Evolutionary conservation across 2,888 invertebrate species (phyloP).

Genomic region (Mantis religiosa): DNA sequence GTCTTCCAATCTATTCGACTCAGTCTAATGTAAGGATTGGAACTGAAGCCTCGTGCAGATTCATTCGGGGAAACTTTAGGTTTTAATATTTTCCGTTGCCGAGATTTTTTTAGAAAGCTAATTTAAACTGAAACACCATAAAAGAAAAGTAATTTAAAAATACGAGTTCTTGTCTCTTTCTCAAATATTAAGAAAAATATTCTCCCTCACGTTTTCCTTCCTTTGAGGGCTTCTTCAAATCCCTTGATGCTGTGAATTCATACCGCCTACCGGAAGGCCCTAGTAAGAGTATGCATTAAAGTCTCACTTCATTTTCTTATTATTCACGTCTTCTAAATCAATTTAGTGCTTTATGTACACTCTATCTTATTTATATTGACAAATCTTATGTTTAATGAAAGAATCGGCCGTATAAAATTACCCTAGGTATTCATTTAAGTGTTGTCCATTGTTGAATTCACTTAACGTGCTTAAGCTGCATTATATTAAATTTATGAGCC

Average conservation of each 20-base stretch:
- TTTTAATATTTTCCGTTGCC: background rate
- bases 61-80: background rate
- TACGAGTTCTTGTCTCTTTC: background rate
- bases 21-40: background rate
- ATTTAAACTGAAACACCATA: background rate
- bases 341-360: too few relatives aligned
- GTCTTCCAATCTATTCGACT: too few relatives aligned
- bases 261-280: background rate
- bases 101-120: background rate
- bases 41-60: background rate
- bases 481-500: too few relatives aligned
- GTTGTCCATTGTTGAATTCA: too few relatives aligned
- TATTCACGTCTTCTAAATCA: too few relatives aligned
- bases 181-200: background rate
- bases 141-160: background rate
- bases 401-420: too few relatives aligned
- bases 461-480: too few relatives aligned
- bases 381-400: too few relatives aligned
- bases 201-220: background rate
- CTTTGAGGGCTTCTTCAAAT: background rate
- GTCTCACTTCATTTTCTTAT: too few relatives aligned
- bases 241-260: background rate
- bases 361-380: too few relatives aligned
- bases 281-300: background rate
- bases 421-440: too few relatives aligned